Conservation (phyloP, 2,888 invertebrate genomes). For the Cosmia pyralina region DNA sequence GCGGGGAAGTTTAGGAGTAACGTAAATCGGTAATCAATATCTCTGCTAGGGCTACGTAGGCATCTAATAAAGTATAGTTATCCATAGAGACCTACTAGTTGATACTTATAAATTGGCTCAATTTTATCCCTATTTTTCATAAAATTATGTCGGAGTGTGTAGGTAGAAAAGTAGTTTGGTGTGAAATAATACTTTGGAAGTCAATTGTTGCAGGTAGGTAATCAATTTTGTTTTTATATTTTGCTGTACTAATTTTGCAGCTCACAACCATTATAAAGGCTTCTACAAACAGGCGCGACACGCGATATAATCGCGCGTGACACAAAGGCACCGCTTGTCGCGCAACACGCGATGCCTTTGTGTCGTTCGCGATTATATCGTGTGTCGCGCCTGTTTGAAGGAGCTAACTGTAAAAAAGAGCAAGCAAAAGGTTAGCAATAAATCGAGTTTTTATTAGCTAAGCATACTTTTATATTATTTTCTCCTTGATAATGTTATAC, state of each 20-base stretch:
- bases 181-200: not conserved
- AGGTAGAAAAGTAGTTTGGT: not conserved
- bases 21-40: constrained; percentile 84
- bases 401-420: not conserved
- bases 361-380: no score
- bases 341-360: no score
- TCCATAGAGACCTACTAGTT: not conserved
- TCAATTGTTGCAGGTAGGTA: not conserved
- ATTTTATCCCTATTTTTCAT: no score
- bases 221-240: not conserved
- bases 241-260: not conserved
- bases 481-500: not conserved
- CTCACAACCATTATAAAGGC: not conserved
- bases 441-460: not conserved
- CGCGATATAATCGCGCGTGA: no score
- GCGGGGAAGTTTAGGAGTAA: constrained; percentile 73
- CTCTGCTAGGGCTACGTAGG: constrained; percentile 42
- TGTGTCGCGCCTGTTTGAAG: not conserved
- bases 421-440: constrained; percentile 3
- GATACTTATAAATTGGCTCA: not conserved
- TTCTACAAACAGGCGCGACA: no score
- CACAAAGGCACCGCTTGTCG: no score
- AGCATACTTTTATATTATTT: not conserved
- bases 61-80: constrained; percentile 8
- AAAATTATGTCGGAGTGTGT: not conserved